These are phyloP conservation scores for Brienomyrus longianalis DNA, from an alignment of 2,113 vertebrate species.

Conservation along the genomic window DNA sequence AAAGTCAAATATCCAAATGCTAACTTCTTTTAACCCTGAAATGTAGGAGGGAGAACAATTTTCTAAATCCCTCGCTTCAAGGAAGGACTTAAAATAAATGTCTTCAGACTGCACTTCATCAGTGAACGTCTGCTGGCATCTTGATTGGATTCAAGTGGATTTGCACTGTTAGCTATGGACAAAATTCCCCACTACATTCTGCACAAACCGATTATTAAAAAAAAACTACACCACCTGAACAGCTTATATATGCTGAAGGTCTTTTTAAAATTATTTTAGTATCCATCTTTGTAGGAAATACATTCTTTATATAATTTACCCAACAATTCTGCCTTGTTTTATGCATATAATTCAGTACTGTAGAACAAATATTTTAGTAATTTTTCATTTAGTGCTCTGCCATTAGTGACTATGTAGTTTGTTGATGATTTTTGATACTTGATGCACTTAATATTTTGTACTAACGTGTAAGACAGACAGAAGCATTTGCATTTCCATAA, in stretches of 20 bases:
- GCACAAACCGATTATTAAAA: background rate
- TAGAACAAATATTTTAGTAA: background rate
- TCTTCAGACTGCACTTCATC: background rate
- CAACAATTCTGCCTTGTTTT: background rate
- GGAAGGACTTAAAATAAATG: background rate
- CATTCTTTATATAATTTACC: background rate
- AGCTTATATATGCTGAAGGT: background rate
- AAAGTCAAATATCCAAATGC: background rate
- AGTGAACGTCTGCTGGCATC: background rate
- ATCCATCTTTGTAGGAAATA: background rate
- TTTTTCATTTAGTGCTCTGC: background rate
- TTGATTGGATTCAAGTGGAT: conserved; percentile 1
- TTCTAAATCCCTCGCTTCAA: background rate
- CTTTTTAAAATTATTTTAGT: background rate
- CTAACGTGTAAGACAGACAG: background rate
- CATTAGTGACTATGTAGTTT: background rate
- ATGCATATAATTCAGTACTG: background rate
- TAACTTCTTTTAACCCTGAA: background rate
- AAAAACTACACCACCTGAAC: background rate
- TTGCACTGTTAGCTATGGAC: background rate
- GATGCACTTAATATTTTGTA: background rate
- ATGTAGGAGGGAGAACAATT: background rate
- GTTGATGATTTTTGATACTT: background rate
- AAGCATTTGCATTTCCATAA: background rate
- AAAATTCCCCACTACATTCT: background rate